A percentile compares a stretch with the other conserved stretches of the same genome.
These are phyloP conservation scores for Dynastes hyllus DNA, from an alignment of 2,888 invertebrate species.

Conservation along the genomic window DNA sequence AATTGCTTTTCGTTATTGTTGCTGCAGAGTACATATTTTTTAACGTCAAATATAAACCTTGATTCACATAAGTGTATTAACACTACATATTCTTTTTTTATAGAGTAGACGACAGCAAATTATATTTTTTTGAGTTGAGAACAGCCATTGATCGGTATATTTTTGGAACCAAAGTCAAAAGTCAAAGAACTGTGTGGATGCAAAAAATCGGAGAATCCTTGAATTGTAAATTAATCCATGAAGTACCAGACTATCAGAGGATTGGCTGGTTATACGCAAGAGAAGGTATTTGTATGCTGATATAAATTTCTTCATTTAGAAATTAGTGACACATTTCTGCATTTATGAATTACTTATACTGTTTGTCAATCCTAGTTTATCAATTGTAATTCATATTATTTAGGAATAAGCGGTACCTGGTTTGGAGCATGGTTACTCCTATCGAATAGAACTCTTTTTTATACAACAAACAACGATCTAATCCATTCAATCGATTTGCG, in stretches of 20 bases:
- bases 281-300: conserved; percentile 71
- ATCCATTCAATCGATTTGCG: conserved; percentile 82
- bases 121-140: conserved; percentile 20
- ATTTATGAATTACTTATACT: not conserved
- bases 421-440: conserved; percentile 87
- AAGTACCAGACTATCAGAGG: conserved; percentile 82
- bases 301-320: not conserved
- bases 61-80: too few relatives aligned
- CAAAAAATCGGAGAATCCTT: conserved; percentile 85
- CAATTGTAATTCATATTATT: not conserved
- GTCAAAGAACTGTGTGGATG: conserved; percentile 81
- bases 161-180: conserved; percentile 74
- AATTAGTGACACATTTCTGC: too few relatives aligned
- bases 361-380: not conserved
- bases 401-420: conserved; percentile 84
- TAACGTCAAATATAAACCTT: too few relatives aligned
- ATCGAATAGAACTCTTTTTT: conserved; percentile 78
- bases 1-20: too few relatives aligned
- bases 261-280: conserved; percentile 87
- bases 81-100: not conserved
- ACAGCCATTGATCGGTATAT: conserved; percentile 67
- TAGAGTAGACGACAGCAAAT: conserved; percentile 9
- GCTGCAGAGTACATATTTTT: too few relatives aligned
- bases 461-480: conserved; percentile 73
- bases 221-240: conserved; percentile 78